A percentile compares a stretch with the other conserved stretches of the same genome.
Conservation (phyloP, 2,797 vertebrate species). For the Remorina albescens region DNA sequence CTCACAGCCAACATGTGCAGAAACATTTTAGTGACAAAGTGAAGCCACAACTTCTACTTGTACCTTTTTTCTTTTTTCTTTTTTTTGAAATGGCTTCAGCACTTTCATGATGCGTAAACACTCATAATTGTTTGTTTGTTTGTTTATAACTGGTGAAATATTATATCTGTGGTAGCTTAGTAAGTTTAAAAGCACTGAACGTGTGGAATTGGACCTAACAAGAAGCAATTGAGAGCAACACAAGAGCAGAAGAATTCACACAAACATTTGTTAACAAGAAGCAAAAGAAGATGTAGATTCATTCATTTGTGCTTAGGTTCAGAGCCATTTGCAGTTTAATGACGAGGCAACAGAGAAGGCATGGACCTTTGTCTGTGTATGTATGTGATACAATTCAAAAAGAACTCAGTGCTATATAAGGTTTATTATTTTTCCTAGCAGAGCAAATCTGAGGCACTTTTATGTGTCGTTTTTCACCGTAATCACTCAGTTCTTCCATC, state of each 20-base stretch:
- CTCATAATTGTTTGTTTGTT: conserved; percentile 6
- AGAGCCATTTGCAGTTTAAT: conserved; percentile 23
- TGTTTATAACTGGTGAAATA: conserved; percentile 26
- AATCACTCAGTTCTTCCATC: conserved; percentile 47
- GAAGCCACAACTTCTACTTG: conserved; percentile 8
- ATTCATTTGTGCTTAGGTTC: conserved; percentile 8
- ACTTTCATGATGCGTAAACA: conserved; percentile 44
- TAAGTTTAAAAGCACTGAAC: conserved; percentile 41
- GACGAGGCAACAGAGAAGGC: conserved; percentile 19
- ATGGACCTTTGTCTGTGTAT: conserved; percentile 12
- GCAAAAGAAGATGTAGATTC: not conserved
- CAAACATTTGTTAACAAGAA: conserved; percentile 20
- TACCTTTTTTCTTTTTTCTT: not conserved
- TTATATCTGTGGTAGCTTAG: conserved; percentile 24
- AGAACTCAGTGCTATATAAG: conserved; percentile 34
- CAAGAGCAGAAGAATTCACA: conserved; percentile 27
- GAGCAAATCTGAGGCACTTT: conserved; percentile 53
- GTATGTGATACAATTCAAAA: conserved; percentile 37
- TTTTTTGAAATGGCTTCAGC: conserved; percentile 14
- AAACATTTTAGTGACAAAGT: conserved; percentile 35
- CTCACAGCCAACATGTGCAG: conserved; percentile 47
- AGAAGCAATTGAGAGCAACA: conserved; percentile 5
- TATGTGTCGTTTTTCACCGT: conserved; percentile 28
- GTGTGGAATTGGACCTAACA: conserved; percentile 24
- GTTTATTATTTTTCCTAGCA: conserved; percentile 39